A percentile compares a stretch with the other conserved stretches of the same genome.
Evolutionary conservation across 2,888 invertebrate genomes (phyloP).

Genomic region (Eupithecia subumbrata): DNA sequence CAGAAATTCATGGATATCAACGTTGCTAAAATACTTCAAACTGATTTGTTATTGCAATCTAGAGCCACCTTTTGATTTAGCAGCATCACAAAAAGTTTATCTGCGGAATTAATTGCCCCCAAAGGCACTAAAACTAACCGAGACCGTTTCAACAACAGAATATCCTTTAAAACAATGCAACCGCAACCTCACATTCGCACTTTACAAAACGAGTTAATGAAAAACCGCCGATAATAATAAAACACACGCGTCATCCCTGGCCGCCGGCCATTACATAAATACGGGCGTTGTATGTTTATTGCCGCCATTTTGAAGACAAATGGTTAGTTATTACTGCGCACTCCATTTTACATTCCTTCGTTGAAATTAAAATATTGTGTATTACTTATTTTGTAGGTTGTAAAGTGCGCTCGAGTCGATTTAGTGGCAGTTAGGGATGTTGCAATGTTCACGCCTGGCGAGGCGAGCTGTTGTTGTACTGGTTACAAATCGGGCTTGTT

Average conservation of each 20-base stretch:
- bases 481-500: constrained; percentile 28
- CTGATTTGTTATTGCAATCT: constrained; percentile 2
- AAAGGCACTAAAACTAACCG: constrained; percentile 42
- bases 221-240: constrained; percentile 79
- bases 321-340: constrained; percentile 83
- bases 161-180: constrained; percentile 42
- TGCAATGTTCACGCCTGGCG: constrained; percentile 58
- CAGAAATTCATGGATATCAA: not conserved
- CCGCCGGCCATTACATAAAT: constrained; percentile 82
- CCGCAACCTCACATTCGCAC: constrained; percentile 53
- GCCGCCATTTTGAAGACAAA: constrained; percentile 84
- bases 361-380: constrained; percentile 83
- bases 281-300: constrained; percentile 80
- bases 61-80: constrained; percentile 20
- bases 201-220: constrained; percentile 66
- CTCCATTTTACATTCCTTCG: constrained; percentile 81
- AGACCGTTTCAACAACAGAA: constrained; percentile 46
- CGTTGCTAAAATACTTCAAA: not conserved
- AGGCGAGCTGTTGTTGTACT: constrained; percentile 13
- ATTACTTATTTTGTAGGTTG: constrained; percentile 76
- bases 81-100: constrained; percentile 36
- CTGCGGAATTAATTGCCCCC: constrained; percentile 27
- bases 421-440: constrained; percentile 62
- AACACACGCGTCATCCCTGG: constrained; percentile 78
- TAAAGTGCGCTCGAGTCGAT: constrained; percentile 78